phyloP scores from a whole-genome alignment of 2,888 invertebrate genomes.

The Stenodema calcarata region DNA sequence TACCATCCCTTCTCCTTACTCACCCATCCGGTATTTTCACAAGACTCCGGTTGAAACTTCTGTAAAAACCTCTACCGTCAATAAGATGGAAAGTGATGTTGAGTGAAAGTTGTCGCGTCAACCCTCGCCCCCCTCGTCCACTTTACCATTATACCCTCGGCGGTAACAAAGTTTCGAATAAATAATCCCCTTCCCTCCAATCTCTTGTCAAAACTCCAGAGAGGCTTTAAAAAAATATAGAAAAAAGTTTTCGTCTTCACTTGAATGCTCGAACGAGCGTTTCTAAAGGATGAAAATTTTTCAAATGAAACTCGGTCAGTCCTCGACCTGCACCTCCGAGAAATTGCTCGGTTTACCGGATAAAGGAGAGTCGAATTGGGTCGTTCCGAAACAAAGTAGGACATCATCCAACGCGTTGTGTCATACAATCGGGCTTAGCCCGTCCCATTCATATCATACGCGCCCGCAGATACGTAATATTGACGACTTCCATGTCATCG shows the following conservation, averaged over 20 bases:
- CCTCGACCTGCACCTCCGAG: background rate
- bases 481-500: no score
- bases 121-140: background rate
- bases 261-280: background rate
- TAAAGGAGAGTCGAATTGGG: no score
- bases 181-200: background rate
- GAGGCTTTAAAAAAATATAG: no score
- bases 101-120: background rate
- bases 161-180: slow-evolving; percentile 5
- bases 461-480: no score
- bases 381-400: no score
- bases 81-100: background rate
- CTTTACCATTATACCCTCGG: background rate
- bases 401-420: no score
- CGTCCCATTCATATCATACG: no score
- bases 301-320: background rate
- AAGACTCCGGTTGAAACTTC: background rate
- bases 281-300: background rate
- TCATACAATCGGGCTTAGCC: no score
- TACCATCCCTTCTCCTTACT: background rate
- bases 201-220: background rate
- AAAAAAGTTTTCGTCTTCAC: background rate
- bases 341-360: background rate
- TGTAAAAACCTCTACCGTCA: background rate
- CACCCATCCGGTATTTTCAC: no score